Percentiles rank a stretch among this genome's conserved stretches.
phyloP scores from a whole-genome alignment of 2,113 vertebrate species.

The Labeo rohita region DNA sequence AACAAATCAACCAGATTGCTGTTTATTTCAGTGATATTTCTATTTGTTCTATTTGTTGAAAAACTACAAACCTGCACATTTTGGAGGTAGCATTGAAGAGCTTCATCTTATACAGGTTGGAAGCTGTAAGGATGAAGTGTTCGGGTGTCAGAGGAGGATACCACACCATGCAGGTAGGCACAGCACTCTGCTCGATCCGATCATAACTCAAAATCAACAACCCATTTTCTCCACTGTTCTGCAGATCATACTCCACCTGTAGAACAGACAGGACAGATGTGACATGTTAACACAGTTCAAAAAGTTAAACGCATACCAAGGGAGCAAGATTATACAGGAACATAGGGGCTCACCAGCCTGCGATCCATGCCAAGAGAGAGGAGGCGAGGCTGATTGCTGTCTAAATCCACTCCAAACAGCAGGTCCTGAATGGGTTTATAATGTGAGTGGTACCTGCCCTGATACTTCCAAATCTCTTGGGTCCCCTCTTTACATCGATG shows the following conservation, averaged over 20 bases:
- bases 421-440: constrained; percentile 85
- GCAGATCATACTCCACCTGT: constrained; percentile 92
- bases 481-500: constrained; percentile 45
- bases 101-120: constrained; percentile 89
- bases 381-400: constrained; percentile 81
- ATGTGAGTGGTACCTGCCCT: constrained; percentile 86
- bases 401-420: constrained; percentile 85
- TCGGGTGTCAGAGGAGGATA: constrained; percentile 85
- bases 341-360: constrained; percentile 77
- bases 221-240: constrained; percentile 70
- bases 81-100: constrained; percentile 87
- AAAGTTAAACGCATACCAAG: neutral
- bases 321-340: constrained; percentile 8
- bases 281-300: neutral
- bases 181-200: constrained; percentile 79
- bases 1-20: neutral
- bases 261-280: constrained; percentile 30
- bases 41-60: neutral
- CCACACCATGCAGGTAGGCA: constrained; percentile 88
- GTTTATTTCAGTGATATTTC: constrained; percentile 2
- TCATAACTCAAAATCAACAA: constrained; percentile 78
- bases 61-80: constrained; percentile 86
- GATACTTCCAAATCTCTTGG: constrained; percentile 75
- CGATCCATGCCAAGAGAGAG: constrained; percentile 89
- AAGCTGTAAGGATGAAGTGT: constrained; percentile 84